phyloP scores from a whole-genome alignment of 2,888 invertebrate species.

The Caenorhabditis imperialis region DNA sequence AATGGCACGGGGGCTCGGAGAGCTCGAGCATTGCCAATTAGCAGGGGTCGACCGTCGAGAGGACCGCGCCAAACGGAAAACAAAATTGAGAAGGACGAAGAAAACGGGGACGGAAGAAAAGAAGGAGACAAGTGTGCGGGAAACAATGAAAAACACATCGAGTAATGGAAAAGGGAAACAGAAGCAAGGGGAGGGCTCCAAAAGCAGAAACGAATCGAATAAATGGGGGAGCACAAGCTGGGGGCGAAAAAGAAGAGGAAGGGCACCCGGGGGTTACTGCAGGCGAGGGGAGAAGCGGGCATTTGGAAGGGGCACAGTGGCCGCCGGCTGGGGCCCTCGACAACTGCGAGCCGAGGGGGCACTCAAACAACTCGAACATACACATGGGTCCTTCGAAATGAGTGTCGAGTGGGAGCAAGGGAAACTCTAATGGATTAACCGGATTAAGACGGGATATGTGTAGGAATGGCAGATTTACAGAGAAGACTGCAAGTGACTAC shows the following conservation, averaged over 20 bases:
- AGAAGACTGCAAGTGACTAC: too few relatives aligned
- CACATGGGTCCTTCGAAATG: conserved; percentile 50
- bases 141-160: conserved; percentile 24
- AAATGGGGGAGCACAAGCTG: conserved; percentile 4
- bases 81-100: conserved; percentile 22
- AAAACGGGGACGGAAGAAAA: conserved; percentile 16
- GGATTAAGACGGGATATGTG: conserved; percentile 1
- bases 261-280: conserved; percentile 37
- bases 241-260: conserved; percentile 16
- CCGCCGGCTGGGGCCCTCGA: conserved; percentile 52
- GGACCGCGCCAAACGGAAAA: conserved; percentile 13
- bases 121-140: too few relatives aligned
- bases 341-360: conserved; percentile 34
- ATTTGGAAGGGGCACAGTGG: conserved; percentile 16
- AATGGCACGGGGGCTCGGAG: conserved; percentile 2
- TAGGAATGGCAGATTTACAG: too few relatives aligned
- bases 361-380: conserved; percentile 48
- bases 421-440: conserved; percentile 5
- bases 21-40: conserved; percentile 30
- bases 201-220: conserved; percentile 17
- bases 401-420: conserved; percentile 38
- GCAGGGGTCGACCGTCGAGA: conserved; percentile 16
- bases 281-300: conserved; percentile 12
- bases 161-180: conserved; percentile 21
- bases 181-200: too few relatives aligned